These are phyloP conservation scores for Nomada hirtipes DNA, from an alignment of 2,888 invertebrate genomes.

Conservation along the genomic window DNA sequence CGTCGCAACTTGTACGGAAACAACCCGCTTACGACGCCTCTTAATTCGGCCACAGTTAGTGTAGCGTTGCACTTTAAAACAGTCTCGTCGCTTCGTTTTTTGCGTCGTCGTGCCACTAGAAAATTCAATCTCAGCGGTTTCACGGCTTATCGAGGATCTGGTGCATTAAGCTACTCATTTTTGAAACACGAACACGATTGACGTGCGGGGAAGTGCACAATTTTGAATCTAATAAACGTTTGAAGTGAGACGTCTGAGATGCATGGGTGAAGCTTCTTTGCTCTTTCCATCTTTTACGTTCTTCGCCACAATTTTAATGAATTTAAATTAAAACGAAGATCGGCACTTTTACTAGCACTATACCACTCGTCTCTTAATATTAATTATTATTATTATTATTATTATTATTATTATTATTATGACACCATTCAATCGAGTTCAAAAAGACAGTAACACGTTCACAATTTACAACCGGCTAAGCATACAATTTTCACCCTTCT, in stretches of 20 bases:
- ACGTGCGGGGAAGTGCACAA: too few relatives aligned
- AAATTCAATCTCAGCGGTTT: slow-evolving; percentile 39
- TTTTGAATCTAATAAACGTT: too few relatives aligned
- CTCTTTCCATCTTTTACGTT: too few relatives aligned
- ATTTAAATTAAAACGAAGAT: neutral
- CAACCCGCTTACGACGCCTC: slow-evolving; percentile 70
- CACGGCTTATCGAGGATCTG: neutral
- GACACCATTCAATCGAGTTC: too few relatives aligned
- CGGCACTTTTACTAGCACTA: neutral
- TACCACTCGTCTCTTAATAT: neutral
- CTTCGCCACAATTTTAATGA: too few relatives aligned
- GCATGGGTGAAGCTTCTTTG: too few relatives aligned
- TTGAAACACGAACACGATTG: neutral
- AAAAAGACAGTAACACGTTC: neutral
- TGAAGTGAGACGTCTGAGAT: too few relatives aligned
- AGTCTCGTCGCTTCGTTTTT: slow-evolving; percentile 60
- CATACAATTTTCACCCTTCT: slow-evolving; percentile 33
- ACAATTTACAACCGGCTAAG: neutral
- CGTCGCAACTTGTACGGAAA: slow-evolving; percentile 68
- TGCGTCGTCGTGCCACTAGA: slow-evolving; percentile 35
- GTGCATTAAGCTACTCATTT: neutral
- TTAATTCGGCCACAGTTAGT: slow-evolving; percentile 62
- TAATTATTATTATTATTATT: too few relatives aligned
- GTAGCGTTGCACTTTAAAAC: slow-evolving; percentile 58
- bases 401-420: too few relatives aligned